Conservation (phyloP, 2,113 vertebrate species). For the Phalacrocorax pelagicus region DNA sequence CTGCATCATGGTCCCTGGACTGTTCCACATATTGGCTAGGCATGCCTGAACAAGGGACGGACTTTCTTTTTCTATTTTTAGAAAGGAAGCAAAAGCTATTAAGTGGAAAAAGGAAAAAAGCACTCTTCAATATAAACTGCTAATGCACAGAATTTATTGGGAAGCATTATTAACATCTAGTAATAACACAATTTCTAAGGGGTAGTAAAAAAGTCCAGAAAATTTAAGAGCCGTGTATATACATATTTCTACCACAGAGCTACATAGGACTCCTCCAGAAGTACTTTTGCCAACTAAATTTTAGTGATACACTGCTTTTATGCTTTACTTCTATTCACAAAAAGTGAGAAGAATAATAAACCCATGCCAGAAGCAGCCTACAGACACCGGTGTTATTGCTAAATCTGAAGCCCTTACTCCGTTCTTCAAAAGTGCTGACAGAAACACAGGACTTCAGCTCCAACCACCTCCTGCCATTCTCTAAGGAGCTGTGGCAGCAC, state of each 20-base stretch:
- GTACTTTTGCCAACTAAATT: neutral
- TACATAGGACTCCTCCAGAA: fast-evolving
- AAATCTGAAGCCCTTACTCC: neutral
- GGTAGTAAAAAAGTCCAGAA: neutral
- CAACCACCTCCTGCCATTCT: neutral
- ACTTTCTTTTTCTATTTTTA: neutral
- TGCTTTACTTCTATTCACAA: neutral
- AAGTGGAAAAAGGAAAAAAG: neutral
- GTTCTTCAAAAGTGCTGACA: neutral
- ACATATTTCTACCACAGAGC: neutral
- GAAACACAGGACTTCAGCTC: neutral
- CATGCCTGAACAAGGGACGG: neutral
- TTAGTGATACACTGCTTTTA: neutral
- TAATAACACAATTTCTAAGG: neutral
- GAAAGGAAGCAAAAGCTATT: neutral
- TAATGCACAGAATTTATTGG: neutral
- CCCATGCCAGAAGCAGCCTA: neutral
- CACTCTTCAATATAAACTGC: neutral
- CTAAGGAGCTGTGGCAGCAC: neutral
- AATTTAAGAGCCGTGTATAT: neutral
- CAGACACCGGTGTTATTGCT: neutral
- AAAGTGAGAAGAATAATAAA: neutral
- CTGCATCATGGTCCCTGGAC: neutral
- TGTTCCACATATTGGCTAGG: neutral
- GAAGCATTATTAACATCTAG: neutral